Conservation (phyloP, 2,797 vertebrate genomes). For the Mormyrops boulengeri region DNA sequence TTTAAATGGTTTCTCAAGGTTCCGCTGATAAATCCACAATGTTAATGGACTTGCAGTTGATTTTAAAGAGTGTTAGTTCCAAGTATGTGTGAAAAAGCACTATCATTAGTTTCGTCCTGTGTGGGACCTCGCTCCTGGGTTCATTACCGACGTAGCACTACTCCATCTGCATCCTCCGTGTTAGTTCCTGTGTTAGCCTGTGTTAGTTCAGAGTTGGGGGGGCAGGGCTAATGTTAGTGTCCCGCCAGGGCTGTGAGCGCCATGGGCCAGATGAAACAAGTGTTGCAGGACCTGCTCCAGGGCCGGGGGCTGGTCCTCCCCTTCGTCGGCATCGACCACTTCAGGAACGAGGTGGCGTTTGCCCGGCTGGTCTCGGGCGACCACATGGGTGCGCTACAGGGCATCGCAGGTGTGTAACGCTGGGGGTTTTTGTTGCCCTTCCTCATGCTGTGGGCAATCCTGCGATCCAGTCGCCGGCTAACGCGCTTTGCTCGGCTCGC, state of each 20-base stretch:
- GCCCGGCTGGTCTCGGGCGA: slow-evolving; percentile 70
- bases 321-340: slow-evolving; percentile 79
- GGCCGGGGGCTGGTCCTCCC: slow-evolving; percentile 71
- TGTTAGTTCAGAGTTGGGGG: background rate
- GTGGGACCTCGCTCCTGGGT: background rate
- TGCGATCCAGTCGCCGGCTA: background rate
- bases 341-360: slow-evolving; percentile 85
- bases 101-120: background rate
- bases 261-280: slow-evolving; percentile 65
- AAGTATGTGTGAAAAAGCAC: background rate
- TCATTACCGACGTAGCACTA: background rate
- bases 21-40: background rate
- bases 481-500: background rate
- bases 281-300: slow-evolving; percentile 70
- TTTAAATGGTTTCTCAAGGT: background rate
- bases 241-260: slow-evolving; percentile 66
- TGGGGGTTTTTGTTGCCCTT: background rate
- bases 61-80: background rate
- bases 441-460: background rate
- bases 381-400: slow-evolving; percentile 59
- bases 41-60: background rate
- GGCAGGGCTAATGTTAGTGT: slow-evolving; percentile 26
- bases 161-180: background rate
- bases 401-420: slow-evolving; percentile 73
- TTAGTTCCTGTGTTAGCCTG: background rate